Evolutionary conservation across 2,113 vertebrate genomes (phyloP).

Genomic region (Saguinus midas): DNA sequence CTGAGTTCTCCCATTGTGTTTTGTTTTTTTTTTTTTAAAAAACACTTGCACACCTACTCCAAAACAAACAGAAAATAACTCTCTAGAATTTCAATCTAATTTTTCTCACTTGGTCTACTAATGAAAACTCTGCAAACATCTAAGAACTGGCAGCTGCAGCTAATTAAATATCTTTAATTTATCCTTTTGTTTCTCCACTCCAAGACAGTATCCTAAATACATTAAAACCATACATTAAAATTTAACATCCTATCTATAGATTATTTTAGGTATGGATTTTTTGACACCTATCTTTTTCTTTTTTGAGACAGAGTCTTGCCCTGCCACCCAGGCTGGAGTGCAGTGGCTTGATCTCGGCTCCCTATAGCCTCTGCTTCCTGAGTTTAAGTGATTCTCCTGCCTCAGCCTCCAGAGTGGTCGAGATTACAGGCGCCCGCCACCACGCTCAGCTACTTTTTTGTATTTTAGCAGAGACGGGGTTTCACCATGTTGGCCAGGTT

Average conservation of each 20-base stretch:
- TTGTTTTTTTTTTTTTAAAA: too few relatives aligned
- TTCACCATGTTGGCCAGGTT: too few relatives aligned
- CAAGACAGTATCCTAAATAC: neutral
- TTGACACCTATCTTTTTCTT: neutral
- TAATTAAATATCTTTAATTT: conserved; percentile 15
- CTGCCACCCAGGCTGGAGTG: too few relatives aligned
- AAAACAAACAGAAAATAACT: conserved; percentile 37
- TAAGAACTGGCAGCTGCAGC: neutral
- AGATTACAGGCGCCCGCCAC: too few relatives aligned
- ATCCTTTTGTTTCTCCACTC: neutral
- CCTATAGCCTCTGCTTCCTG: too few relatives aligned
- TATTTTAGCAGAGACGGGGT: too few relatives aligned
- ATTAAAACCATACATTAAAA: neutral
- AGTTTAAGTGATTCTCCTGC: too few relatives aligned
- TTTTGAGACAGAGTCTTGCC: too few relatives aligned
- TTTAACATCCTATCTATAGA: neutral
- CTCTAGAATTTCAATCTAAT: neutral
- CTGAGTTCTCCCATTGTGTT: neutral
- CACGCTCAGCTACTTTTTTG: too few relatives aligned
- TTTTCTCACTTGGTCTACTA: neutral
- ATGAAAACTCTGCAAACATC: neutral
- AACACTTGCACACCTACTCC: neutral
- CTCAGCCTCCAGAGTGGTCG: too few relatives aligned
- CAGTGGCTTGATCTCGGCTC: too few relatives aligned
- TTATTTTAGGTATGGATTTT: neutral